Conservation (phyloP, 2,888 invertebrate species). For the Trisateles emortualis region DNA sequence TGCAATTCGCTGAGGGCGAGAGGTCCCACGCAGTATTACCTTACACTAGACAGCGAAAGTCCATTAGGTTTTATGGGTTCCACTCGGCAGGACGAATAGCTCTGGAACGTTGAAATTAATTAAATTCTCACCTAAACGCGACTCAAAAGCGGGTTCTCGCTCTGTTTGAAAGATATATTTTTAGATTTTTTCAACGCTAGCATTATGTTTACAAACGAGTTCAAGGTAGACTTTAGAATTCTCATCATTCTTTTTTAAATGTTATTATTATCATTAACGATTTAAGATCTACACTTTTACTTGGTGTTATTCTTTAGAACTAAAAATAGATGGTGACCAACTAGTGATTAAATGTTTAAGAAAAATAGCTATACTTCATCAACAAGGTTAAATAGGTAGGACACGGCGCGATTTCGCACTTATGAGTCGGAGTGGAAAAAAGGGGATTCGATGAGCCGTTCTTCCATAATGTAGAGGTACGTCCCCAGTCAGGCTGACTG, state of each 20-base stretch:
- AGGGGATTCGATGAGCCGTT: too few relatives aligned
- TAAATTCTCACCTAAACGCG: constrained; percentile 75
- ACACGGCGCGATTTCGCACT: too few relatives aligned
- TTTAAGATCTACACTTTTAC: too few relatives aligned
- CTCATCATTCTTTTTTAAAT: neutral
- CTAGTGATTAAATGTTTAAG: too few relatives aligned
- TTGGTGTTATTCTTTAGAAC: too few relatives aligned
- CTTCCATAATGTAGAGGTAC: too few relatives aligned
- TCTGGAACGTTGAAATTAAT: constrained; percentile 79
- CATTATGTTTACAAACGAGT: constrained; percentile 18
- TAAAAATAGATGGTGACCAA: too few relatives aligned
- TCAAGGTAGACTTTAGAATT: constrained; percentile 9
- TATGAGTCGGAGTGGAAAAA: too few relatives aligned
- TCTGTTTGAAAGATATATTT: constrained; percentile 31
- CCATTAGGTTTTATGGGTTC: constrained; percentile 84
- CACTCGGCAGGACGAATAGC: constrained; percentile 76
- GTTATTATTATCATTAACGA: neutral
- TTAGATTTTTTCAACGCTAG: constrained; percentile 9
- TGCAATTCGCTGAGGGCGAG: constrained; percentile 68
- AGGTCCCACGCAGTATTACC: constrained; percentile 75
- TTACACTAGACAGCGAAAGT: constrained; percentile 79
- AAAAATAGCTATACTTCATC: too few relatives aligned
- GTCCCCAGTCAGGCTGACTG: too few relatives aligned
- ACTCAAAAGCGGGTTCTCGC: constrained; percentile 57
- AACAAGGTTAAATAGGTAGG: too few relatives aligned